Base-by-base conservation (phyloP, 2,888 invertebrate species). In the Lepidocyrtinus sp. region DNA sequence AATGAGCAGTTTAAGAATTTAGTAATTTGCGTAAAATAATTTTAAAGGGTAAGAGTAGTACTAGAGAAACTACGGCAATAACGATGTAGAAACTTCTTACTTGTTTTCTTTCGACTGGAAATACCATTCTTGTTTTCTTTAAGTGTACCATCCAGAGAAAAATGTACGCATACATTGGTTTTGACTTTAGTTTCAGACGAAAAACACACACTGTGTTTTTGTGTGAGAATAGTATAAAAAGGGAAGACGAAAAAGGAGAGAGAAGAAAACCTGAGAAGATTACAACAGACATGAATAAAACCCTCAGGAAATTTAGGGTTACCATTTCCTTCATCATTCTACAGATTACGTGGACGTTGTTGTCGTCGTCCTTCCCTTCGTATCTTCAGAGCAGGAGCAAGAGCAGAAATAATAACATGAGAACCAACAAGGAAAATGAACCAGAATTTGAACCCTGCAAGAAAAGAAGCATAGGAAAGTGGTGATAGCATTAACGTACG, bases 281-380 rank as follows among this genome's bases (percentile, higher is more conserved):
- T 80, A 80, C 80, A 80, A 75, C 70, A 75, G 80, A 75, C 80
- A 75, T 80, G 80, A 74, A 75, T 80, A 80, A 80, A 80, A 80
- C 75, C 75, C 80, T 80, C 69, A 80, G 80, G 80, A 80, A 80
- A 80, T 80, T 80, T 75, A 80, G 75, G 80, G 80, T 80, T 80
- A 75, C 80, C 80, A 75, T 80, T 80, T 75, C 75, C 80, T 75
- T 75, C 80, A 80, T 69, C 72, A 72, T 59, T 70, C 27, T 70
- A 61, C 12, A 50, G 70, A 70, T 71, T 71, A 62, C 22, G 61
- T 71, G 71, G 36, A 70, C 45, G 62, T 50, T 24, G 70, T 67
- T 25, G 15, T 71, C 62, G 27, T 61, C 62, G 17, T 62, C 62
- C 22, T 50, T 50, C 17, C 17, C 21, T 25, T 71, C 27, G 71